Conservation (phyloP, 2,888 invertebrate species). For the Clitarchus hookeri region DNA sequence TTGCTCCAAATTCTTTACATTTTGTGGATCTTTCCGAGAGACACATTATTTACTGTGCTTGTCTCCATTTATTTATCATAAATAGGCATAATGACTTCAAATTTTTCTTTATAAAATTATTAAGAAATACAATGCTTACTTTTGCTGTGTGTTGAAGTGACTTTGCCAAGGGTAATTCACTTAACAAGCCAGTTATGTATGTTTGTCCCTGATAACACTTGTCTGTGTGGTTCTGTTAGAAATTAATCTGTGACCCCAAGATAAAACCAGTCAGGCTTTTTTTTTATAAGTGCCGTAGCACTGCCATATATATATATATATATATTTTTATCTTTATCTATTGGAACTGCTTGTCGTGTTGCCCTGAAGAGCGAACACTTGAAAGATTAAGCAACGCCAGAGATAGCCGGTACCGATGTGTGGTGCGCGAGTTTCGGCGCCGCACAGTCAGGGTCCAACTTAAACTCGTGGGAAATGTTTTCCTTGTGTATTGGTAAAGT, state of each 20-base stretch:
- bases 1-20: too few species aligned
- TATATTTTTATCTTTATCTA: neutral
- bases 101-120: neutral
- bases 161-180: conserved; percentile 2
- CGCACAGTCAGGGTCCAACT: neutral
- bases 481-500: too few species aligned
- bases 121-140: neutral
- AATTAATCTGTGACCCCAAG: conserved; percentile 3
- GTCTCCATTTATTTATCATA: too few species aligned
- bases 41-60: too few species aligned
- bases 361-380: neutral
- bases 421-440: neutral
- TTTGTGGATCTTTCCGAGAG: too few species aligned
- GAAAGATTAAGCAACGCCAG: neutral
- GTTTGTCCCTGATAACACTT: neutral
- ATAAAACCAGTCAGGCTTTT: too few species aligned
- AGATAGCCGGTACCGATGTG: neutral
- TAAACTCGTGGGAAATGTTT: neutral
- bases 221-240: neutral
- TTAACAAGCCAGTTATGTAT: neutral
- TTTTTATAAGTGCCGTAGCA: neutral
- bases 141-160: neutral
- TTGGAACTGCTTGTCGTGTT: neutral
- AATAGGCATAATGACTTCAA: too few species aligned
- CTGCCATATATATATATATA: too few species aligned